A percentile compares a stretch with the other conserved stretches of the same genome.
phyloP scores from a whole-genome alignment of 1,140 invertebrate species.

The Trichomalopsis sarcophagae region DNA sequence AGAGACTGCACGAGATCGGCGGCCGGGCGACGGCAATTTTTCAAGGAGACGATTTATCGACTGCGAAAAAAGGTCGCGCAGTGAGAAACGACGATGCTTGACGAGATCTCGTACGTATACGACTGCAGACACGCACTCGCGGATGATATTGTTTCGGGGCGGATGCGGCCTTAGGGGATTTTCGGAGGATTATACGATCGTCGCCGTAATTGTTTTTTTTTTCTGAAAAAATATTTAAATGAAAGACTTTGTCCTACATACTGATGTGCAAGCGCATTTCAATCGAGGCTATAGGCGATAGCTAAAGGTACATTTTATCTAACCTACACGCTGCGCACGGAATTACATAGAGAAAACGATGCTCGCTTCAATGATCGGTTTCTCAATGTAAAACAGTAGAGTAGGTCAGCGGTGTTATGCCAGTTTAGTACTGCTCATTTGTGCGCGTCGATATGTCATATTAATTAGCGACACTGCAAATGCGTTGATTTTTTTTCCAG shows the following conservation, averaged over 20 bases:
- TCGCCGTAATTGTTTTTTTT: background rate
- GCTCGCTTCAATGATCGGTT: slow-evolving; percentile 22
- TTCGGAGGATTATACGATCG: background rate
- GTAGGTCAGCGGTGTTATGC: slow-evolving; percentile 28
- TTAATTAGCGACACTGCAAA: slow-evolving; percentile 35
- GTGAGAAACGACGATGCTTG: slow-evolving; percentile 41
- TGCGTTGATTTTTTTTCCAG: background rate
- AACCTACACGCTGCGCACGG: background rate
- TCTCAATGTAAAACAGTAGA: slow-evolving; percentile 23
- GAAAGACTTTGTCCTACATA: background rate
- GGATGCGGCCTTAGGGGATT: background rate
- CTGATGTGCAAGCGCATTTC: no score
- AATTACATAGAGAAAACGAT: slow-evolving; percentile 20
- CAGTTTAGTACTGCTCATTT: slow-evolving; percentile 18
- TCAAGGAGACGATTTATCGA: slow-evolving; percentile 49
- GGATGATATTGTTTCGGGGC: background rate
- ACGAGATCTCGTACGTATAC: background rate
- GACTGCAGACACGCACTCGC: background rate
- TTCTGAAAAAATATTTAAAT: no score
- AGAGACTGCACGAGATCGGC: background rate
- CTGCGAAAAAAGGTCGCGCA: slow-evolving; percentile 36
- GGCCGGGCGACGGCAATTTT: slow-evolving; percentile 41
- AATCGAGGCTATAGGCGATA: background rate
- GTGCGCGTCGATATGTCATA: background rate
- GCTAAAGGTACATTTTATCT: slow-evolving; percentile 9